A percentile compares a stretch with the other conserved stretches of the same genome.
Conservation (phyloP, 2,888 invertebrate genomes). For the Melinopterus prodromus region DNA sequence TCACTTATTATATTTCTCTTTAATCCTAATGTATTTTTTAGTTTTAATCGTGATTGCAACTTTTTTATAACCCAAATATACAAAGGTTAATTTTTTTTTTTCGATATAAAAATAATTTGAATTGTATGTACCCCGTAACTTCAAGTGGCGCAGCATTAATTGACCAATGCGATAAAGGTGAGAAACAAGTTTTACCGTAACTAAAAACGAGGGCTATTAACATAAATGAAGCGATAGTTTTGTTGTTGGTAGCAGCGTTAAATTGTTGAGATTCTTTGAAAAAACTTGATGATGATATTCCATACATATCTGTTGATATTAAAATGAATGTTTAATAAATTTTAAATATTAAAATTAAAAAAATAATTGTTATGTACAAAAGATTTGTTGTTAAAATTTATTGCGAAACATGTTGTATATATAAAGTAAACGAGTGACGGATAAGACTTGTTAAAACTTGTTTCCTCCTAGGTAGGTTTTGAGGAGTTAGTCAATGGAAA, state of each 20-base stretch:
- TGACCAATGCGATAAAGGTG: neutral
- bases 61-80: no score
- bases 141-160: conserved; percentile 7
- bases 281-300: conserved; percentile 21
- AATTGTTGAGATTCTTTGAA: conserved; percentile 20
- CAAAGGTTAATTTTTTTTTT: no score
- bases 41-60: no score
- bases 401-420: conserved; percentile 14
- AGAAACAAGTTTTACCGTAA: conserved; percentile 22
- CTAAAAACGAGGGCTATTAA: conserved; percentile 1
- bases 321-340: conserved; percentile 5
- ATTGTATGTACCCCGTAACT: conserved; percentile 9
- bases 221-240: conserved; percentile 16
- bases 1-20: no score
- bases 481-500: conserved; percentile 33
- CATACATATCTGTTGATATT: conserved; percentile 19
- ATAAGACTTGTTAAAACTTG: conserved; percentile 16
- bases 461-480: conserved; percentile 11
- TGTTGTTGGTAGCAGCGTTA: conserved; percentile 13
- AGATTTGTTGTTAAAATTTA: conserved; percentile 21
- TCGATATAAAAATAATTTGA: neutral
- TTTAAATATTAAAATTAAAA: conserved; percentile 16
- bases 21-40: no score
- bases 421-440: conserved; percentile 7
- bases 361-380: conserved; percentile 22